phyloP scores from a whole-genome alignment of 2,113 vertebrate species.

The Sylvia atricapilla region DNA sequence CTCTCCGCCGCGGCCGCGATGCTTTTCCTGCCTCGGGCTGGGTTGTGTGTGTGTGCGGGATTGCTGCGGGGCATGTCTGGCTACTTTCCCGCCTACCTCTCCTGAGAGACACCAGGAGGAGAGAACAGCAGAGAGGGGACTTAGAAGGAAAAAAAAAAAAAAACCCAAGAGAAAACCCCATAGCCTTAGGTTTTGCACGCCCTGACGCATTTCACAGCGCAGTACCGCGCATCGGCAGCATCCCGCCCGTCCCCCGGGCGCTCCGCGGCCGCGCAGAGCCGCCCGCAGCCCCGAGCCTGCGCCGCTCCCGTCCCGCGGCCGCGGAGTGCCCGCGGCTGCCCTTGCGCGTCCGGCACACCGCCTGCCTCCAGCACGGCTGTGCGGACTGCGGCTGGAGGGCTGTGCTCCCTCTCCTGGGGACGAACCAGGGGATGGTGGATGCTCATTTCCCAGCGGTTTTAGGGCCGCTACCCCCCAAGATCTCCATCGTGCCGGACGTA shows the following conservation, averaged over 20 bases:
- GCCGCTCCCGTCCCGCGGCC: neutral
- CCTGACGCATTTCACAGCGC: neutral
- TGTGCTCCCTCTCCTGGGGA: neutral
- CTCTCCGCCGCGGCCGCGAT: neutral
- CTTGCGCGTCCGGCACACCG: neutral
- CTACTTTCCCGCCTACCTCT: neutral
- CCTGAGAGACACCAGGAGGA: neutral
- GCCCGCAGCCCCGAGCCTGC: neutral
- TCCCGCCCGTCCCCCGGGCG: neutral
- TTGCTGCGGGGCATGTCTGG: fast-evolving
- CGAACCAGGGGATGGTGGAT: neutral
- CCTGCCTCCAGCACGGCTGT: neutral
- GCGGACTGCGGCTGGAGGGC: neutral
- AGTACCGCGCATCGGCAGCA: neutral
- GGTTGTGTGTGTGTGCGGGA: too few species aligned
- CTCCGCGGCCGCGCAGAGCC: conserved; percentile 29
- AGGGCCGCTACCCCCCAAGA: neutral
- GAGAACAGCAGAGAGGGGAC: neutral
- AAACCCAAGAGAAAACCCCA: fast-evolving
- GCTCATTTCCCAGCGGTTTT: too few species aligned
- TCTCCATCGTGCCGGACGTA: neutral
- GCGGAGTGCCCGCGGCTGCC: neutral
- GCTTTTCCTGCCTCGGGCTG: neutral
- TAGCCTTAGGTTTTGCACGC: neutral
- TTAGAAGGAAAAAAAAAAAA: too few species aligned